phyloP scores from a whole-genome alignment of 2,888 invertebrate species.

The Ecdyonurus torrentis region DNA sequence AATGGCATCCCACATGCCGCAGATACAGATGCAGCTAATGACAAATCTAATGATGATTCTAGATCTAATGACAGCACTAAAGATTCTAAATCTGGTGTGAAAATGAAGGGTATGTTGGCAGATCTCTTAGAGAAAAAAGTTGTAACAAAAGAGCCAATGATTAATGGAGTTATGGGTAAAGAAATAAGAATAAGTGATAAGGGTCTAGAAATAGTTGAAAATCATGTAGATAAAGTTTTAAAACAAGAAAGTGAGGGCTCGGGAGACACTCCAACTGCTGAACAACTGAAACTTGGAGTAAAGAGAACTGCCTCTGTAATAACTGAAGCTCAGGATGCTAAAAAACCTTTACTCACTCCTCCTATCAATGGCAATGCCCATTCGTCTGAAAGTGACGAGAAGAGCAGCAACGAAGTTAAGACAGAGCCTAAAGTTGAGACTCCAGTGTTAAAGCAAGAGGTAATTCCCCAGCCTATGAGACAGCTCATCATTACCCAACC shows the following conservation, averaged over 20 bases:
- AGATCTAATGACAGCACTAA: constrained; percentile 7
- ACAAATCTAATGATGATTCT: constrained; percentile 4
- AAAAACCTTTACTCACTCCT: background rate
- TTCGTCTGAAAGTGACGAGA: background rate
- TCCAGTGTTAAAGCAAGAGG: background rate
- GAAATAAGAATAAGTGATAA: constrained; percentile 39
- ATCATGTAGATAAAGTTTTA: constrained; percentile 16
- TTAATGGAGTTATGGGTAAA: constrained; percentile 39
- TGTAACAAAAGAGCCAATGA: constrained; percentile 34
- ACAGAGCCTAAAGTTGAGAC: background rate
- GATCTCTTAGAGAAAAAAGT: constrained; percentile 67
- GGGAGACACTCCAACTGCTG: constrained; percentile 2
- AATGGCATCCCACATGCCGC: constrained; percentile 36
- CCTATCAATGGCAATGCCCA: background rate
- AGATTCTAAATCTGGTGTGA: constrained; percentile 1
- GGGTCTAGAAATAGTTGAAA: constrained; percentile 40
- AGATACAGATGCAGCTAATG: constrained; percentile 26
- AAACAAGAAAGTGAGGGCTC: background rate
- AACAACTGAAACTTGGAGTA: constrained; percentile 5
- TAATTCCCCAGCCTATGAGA: background rate
- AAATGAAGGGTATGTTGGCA: constrained; percentile 43
- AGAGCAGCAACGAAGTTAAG: background rate
- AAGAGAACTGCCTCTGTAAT: constrained; percentile 11
- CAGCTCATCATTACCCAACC: background rate
- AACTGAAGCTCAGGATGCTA: constrained; percentile 7